Evolutionary conservation across 2,797 vertebrate genomes (phyloP), one percentile per base, ranked within the genome.

Genomic region (Anguilla obscura): DNA sequence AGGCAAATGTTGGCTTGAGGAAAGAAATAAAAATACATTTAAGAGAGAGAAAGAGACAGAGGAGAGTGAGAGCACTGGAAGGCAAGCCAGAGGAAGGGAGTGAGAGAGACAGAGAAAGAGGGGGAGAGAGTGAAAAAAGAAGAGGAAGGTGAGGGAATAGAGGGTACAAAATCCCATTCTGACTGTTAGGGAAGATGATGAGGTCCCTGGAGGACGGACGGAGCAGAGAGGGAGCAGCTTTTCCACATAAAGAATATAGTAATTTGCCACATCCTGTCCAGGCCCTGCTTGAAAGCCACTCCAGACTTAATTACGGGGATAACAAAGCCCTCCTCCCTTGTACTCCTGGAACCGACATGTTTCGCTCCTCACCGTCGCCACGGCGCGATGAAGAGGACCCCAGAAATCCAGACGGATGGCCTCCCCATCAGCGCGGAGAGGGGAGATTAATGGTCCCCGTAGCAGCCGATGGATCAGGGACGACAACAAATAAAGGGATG

Each of bases 101-200:
- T 48, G 80, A 89, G 86, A 86, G 89, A 88, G 86, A 69, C 36
- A 86, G 84, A 63, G n/a, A 85, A 79, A 85, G 84, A 79, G 86
- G 36, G 40, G 27, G 90, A 76, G 85, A 79, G 80, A 91, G 92
- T 92, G 92, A 90, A 92, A 91, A 93, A 91, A 93, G 93, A 94
- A 92, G 93, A 93, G 92, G 94, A 95, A 93, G 93, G 93, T 95
- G 94, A 97, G 96, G 95, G 96, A 97, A 97, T 95, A 96, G 92
- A 96, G 96, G 96, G 94, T 96, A 97, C 95, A 96, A 97, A 98
- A 97, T 97, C 95, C 97, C 95, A 96, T 97, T 96, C 96, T 98
- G 97, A 98, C 97, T 98, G 98, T 99, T 97, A 97, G 96, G 96
- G 96, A 97, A 97, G 95, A 98, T 96, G 96, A 98, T 96, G 95